Evolutionary conservation across 2,113 vertebrate species (phyloP).

Genomic region (Myrmecobius fasciatus): DNA sequence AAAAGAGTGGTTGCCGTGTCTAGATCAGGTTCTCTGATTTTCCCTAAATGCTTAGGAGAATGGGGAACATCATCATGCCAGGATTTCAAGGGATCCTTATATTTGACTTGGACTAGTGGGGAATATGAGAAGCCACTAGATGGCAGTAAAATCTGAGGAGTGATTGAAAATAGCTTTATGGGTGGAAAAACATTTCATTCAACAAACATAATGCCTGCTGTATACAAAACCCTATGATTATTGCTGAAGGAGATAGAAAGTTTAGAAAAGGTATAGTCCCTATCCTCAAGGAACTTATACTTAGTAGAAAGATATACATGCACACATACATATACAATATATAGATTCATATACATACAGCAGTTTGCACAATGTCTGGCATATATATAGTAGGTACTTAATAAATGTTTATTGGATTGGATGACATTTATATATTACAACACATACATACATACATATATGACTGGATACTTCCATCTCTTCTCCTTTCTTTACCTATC

Average conservation of each 20-base stretch:
- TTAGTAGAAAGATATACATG: too few species aligned
- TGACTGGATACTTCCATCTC: not conserved
- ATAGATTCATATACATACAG: not conserved
- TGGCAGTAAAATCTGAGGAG: constrained; percentile 81
- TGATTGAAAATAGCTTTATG: not conserved
- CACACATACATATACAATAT: not conserved
- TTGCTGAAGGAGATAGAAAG: too few species aligned
- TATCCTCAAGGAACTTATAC: too few species aligned
- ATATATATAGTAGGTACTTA: not conserved
- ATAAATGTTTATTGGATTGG: not conserved
- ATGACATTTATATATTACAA: not conserved
- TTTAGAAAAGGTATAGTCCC: too few species aligned
- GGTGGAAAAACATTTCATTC: too few species aligned
- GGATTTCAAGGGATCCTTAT: not conserved
- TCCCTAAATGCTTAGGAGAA: too few species aligned
- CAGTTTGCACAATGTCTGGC: not conserved
- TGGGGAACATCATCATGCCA: not conserved
- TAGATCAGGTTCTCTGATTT: not conserved
- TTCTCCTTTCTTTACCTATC: not conserved
- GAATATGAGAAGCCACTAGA: constrained; percentile 73
- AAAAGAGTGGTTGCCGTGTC: not conserved
- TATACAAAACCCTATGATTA: too few species aligned
- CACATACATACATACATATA: not conserved
- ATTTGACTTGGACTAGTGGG: not conserved
- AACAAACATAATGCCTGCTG: too few species aligned